phyloP scores from a whole-genome alignment of 1,140 invertebrate genomes.

The Hycleus cichorii region DNA sequence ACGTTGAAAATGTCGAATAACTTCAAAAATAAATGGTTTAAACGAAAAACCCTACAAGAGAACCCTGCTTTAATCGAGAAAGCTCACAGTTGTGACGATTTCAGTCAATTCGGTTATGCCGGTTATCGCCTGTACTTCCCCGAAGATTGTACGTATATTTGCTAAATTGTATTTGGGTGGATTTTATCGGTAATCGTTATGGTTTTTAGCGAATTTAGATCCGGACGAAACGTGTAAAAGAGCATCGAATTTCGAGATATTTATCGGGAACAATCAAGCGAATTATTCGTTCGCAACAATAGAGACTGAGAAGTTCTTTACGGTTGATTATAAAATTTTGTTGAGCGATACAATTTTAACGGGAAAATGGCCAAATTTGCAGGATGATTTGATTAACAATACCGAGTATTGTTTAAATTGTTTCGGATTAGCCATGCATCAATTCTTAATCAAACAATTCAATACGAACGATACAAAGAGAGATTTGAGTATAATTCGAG shows the following conservation, averaged over 20 bases:
- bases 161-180: too few relatives aligned
- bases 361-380: constrained; percentile 54
- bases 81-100: background rate
- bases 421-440: constrained; percentile 65
- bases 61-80: background rate
- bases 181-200: too few relatives aligned
- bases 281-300: constrained; percentile 52
- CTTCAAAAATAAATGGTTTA: background rate
- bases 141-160: constrained; percentile 47
- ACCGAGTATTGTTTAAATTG: constrained; percentile 57
- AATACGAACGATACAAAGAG: constrained; percentile 24
- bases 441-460: constrained; percentile 53
- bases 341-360: constrained; percentile 50
- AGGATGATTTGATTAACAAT: constrained; percentile 55
- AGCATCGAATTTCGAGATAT: constrained; percentile 48
- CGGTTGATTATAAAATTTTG: constrained; percentile 54
- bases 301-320: constrained; percentile 53
- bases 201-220: constrained; percentile 46
- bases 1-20: background rate
- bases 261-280: constrained; percentile 47
- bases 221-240: constrained; percentile 43
- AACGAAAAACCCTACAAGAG: background rate
- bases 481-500: constrained; percentile 47
- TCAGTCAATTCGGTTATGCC: constrained; percentile 9
- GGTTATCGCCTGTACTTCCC: constrained; percentile 55